Conservation (phyloP, 2,113 vertebrate species). For the Psilopogon haemacephalus region DNA sequence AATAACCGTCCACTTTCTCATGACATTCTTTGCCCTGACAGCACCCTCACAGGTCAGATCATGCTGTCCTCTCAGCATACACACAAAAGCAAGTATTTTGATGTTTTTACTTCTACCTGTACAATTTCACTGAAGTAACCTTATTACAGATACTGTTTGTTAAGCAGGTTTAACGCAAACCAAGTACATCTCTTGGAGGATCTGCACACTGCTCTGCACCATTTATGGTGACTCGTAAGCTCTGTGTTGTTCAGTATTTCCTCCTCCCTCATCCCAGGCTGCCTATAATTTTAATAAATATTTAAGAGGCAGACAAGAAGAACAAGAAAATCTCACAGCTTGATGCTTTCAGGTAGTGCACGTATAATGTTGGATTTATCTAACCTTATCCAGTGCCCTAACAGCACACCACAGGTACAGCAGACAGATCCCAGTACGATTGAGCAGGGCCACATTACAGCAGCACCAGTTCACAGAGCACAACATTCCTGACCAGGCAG, state of each 20-base stretch:
- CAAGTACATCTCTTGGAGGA: background rate
- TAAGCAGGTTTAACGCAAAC: background rate
- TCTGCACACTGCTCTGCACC: background rate
- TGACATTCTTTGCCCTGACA: background rate
- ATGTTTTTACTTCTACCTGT: background rate
- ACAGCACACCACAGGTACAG: background rate
- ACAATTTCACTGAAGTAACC: background rate
- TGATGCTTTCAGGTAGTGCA: background rate
- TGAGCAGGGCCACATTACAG: background rate
- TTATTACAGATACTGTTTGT: background rate
- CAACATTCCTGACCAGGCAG: background rate
- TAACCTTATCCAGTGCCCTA: background rate
- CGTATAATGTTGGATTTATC: background rate
- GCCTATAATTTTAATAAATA: background rate
- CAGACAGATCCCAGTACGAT: rapidly evolving
- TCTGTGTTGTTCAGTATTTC: background rate
- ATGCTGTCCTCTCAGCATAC: background rate
- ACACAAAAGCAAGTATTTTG: background rate
- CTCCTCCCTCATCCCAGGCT: background rate
- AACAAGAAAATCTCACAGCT: background rate
- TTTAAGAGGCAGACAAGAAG: background rate
- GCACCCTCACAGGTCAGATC: conserved; percentile 1
- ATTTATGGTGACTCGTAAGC: background rate
- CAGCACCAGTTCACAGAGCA: background rate
- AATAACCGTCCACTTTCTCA: conserved; percentile 57